phyloP scores from a whole-genome alignment of 1,140 invertebrate genomes.

The Elysia chlorotica region DNA sequence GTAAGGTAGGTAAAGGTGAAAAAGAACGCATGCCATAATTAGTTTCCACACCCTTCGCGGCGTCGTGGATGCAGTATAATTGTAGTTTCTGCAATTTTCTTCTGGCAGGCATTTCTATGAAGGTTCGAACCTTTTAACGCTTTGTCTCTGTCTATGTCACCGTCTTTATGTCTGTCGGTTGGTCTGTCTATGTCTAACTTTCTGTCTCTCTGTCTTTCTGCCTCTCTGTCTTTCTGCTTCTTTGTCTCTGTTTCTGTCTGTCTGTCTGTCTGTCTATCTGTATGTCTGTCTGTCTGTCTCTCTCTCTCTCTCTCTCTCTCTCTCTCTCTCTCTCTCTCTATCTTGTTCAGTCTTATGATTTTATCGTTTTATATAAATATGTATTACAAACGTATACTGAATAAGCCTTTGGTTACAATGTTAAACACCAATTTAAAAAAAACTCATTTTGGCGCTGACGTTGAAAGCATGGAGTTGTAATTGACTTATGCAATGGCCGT shows the following conservation, averaged over 20 bases:
- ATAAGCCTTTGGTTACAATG: neutral
- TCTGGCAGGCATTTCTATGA: neutral
- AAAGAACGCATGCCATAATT: neutral
- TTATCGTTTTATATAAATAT: neutral
- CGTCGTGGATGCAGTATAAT: neutral
- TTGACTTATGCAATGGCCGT: neutral
- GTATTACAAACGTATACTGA: neutral
- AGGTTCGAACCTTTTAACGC: neutral
- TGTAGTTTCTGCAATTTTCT: neutral
- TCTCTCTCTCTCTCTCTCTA: constrained; percentile 1
- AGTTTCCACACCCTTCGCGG: neutral
- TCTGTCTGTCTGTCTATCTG: neutral
- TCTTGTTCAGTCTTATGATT: neutral
- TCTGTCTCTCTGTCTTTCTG: neutral
- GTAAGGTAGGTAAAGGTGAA: neutral
- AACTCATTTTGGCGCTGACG: neutral
- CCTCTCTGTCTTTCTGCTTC: constrained; percentile 5
- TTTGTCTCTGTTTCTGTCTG: neutral
- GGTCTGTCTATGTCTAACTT: neutral
- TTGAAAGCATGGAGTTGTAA: neutral
- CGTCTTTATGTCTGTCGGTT: constrained; percentile 4
- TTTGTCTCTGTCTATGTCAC: neutral
- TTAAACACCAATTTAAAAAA: neutral
- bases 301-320: constrained; percentile 8
- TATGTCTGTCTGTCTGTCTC: neutral